Conservation (phyloP, 2,888 invertebrate genomes). For the Lordiphosa fenestrarum region DNA sequence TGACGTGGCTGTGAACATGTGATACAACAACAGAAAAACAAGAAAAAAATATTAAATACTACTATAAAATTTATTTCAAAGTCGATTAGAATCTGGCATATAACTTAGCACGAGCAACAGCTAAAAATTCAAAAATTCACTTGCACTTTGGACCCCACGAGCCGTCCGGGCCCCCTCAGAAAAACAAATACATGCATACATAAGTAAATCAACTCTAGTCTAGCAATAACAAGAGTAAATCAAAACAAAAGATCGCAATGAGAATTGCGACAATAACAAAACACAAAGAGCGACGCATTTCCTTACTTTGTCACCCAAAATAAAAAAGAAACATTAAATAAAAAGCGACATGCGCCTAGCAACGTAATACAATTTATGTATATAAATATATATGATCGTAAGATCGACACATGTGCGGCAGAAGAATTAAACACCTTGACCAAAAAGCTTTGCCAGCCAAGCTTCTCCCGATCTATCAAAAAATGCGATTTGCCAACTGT, state of each 20-base stretch:
- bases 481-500: conserved; percentile 1
- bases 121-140: conserved; percentile 12
- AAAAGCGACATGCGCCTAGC: conserved; percentile 29
- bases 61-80: conserved; percentile 9
- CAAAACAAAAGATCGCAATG: conserved; percentile 8
- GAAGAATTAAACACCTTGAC: conserved; percentile 46
- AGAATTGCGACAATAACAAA: too few relatives aligned
- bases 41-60: not conserved
- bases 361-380: conserved; percentile 26
- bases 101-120: conserved; percentile 17
- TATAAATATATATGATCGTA: conserved; percentile 25
- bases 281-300: conserved; percentile 3
- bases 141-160: conserved; percentile 47
- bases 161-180: conserved; percentile 25
- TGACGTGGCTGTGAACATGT: conserved; percentile 52
- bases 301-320: not conserved
- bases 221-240: conserved; percentile 14
- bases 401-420: conserved; percentile 25
- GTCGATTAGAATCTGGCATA: conserved; percentile 7
- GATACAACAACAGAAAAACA: conserved; percentile 8
- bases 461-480: conserved; percentile 29
- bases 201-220: conserved; percentile 4
- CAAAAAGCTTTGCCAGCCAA: conserved; percentile 47
- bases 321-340: too few relatives aligned
- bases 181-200: conserved; percentile 24